These are phyloP conservation scores for Drosophila sp. DNA, from an alignment of 1,140 invertebrate genomes.

Conservation along the genomic window DNA sequence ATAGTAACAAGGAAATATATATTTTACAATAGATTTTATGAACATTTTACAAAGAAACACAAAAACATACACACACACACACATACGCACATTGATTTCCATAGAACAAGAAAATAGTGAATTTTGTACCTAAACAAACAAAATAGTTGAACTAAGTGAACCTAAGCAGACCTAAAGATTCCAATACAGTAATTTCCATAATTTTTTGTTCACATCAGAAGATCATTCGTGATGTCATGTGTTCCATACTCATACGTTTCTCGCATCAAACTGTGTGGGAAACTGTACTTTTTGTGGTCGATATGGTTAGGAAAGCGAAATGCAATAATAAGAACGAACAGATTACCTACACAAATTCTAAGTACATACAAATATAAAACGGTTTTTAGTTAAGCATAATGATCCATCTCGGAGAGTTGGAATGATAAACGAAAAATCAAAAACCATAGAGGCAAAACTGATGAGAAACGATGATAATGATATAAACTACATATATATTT, in stretches of 20 bases:
- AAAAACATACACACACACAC: too few relatives aligned
- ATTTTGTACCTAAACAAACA: slow-evolving; percentile 24
- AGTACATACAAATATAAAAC: neutral
- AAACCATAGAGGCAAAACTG: slow-evolving; percentile 4
- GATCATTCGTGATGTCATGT: neutral
- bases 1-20: slow-evolving; percentile 47
- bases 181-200: neutral
- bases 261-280: neutral
- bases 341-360: neutral
- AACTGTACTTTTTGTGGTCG: neutral
- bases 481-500: neutral
- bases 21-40: slow-evolving; percentile 16
- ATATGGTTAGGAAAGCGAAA: neutral
- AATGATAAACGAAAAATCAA: neutral
- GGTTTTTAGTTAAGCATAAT: neutral
- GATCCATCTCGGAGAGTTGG: neutral
- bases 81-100: slow-evolving; percentile 44
- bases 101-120: slow-evolving; percentile 43
- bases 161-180: neutral
- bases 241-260: neutral
- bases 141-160: slow-evolving; percentile 11
- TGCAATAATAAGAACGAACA: neutral
- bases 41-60: slow-evolving; percentile 25
- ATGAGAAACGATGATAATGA: neutral
- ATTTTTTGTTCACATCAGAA: neutral